These are phyloP conservation scores for Ovis canadensis DNA, from an alignment of 2,113 vertebrate species.

Conservation along the genomic window DNA sequence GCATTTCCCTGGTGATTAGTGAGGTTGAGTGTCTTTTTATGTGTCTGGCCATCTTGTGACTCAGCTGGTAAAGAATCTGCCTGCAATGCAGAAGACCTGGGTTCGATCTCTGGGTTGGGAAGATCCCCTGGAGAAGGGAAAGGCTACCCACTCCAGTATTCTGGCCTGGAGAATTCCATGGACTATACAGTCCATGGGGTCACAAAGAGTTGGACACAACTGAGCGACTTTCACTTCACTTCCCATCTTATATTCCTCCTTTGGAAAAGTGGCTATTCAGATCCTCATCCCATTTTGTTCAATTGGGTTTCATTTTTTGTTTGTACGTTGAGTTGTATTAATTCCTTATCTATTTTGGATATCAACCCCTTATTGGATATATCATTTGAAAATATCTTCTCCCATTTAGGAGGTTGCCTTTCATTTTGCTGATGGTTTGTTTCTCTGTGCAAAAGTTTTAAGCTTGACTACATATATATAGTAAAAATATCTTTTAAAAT, in stretches of 20 bases:
- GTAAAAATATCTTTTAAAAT: background rate
- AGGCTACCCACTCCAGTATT: background rate
- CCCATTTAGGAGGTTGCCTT: background rate
- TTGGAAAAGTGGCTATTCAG: background rate
- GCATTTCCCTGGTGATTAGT: background rate
- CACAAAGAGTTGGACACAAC: background rate
- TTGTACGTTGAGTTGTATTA: background rate
- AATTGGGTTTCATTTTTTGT: background rate
- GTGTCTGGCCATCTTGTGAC: background rate
- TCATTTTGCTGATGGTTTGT: background rate
- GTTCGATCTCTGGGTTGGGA: background rate
- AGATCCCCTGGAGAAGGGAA: background rate
- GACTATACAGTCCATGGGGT: background rate
- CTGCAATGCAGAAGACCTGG: background rate
- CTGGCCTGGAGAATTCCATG: background rate
- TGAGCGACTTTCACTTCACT: background rate
- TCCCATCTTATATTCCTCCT: background rate
- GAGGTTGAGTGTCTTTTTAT: background rate
- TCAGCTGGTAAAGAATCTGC: background rate
- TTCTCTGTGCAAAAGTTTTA: background rate
- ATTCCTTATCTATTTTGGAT: background rate
- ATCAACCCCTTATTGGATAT: background rate
- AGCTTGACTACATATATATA: background rate
- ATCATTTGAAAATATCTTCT: background rate
- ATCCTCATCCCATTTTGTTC: background rate